Conservation (phyloP, 1,140 invertebrate species). For the Aphelenchoides fujianensis region DNA sequence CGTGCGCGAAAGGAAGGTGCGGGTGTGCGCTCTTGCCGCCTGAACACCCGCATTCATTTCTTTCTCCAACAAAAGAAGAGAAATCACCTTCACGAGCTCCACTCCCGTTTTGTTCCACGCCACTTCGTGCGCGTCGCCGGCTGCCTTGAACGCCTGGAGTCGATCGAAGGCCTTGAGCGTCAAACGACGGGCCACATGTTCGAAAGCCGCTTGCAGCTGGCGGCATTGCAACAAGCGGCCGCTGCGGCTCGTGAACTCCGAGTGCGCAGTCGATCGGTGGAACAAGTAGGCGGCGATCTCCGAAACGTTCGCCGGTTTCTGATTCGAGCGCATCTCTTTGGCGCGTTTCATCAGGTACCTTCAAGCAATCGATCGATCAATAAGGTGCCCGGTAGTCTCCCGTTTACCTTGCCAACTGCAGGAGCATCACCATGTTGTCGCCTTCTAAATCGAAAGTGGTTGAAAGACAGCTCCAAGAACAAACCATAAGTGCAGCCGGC, state of each 20-base stretch:
- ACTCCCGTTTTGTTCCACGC: slow-evolving; percentile 52
- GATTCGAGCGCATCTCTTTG: not conserved
- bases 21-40: slow-evolving; percentile 26
- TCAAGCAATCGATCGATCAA: slow-evolving; percentile 76
- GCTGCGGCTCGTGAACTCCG: not conserved
- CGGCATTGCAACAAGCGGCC: slow-evolving; percentile 20
- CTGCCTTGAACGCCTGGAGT: slow-evolving; percentile 20
- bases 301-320: slow-evolving; percentile 12
- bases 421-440: slow-evolving; percentile 80
- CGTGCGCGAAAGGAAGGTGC: slow-evolving; percentile 37
- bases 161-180: slow-evolving; percentile 38
- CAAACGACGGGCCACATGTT: slow-evolving; percentile 59
- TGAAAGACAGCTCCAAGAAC: slow-evolving; percentile 70
- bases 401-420: slow-evolving; percentile 73
- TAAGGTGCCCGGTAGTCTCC: slow-evolving; percentile 79
- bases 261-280: slow-evolving; percentile 38
- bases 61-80: slow-evolving; percentile 18
- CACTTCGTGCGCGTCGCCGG: slow-evolving; percentile 36
- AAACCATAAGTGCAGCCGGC: slow-evolving; percentile 87
- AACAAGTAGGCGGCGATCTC: slow-evolving; percentile 28
- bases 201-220: slow-evolving; percentile 48
- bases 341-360: slow-evolving; percentile 65
- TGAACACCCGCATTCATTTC: slow-evolving; percentile 30
- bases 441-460: slow-evolving; percentile 70
- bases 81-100: slow-evolving; percentile 39